Evolutionary conservation across 1,140 invertebrate genomes (phyloP), one percentile per base, ranked within the genome.

Genomic region (Macrotrachela quadricornifera): DNA sequence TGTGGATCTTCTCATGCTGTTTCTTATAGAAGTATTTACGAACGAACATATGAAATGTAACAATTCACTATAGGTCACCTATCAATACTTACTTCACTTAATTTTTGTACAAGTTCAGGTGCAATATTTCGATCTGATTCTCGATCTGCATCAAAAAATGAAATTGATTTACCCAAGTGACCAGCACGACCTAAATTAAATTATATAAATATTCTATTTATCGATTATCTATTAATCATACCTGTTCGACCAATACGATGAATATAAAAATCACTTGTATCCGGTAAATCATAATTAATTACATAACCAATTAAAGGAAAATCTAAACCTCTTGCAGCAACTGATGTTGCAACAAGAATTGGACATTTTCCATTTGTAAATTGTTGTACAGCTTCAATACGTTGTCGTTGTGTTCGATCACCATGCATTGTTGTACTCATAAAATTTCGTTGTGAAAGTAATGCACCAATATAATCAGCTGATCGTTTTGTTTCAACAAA

Each of bases 401-500:
- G 77, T 69, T 97, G 90, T 50, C 81, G 77, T 67, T 99, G 94
- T 47, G 79, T 79, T 55, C 90, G 78, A 73, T 97, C 91, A 38
- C 94, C 94, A 70, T 99, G 94, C 65, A 99, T 97, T 58, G 87
- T 91, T 50, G 88, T 94, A 38, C 92, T 90, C 36, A 87, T 85
- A 72, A 87, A 96, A 16, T 83, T 79, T 11, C n/a, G n/a, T 49
- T 76, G 72, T 62, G 81, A 76, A 51, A 99, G 73, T 69, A 81
- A 95, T 60, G 91, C 83, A 62, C 94, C 88, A 46, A 99, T 73
- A 57, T 81, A 79, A 66, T 96, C 90, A 11, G 91, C 91, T 17
- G 91, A 90, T 67, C 94, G 92, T 69, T 96, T 97, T 0, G 91
- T 96, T 70, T 97, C 92, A 36, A 97, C 92, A 67, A 99, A 99